Conservation (phyloP, 2,888 invertebrate genomes). For the Galerucella nymphaeae region DNA sequence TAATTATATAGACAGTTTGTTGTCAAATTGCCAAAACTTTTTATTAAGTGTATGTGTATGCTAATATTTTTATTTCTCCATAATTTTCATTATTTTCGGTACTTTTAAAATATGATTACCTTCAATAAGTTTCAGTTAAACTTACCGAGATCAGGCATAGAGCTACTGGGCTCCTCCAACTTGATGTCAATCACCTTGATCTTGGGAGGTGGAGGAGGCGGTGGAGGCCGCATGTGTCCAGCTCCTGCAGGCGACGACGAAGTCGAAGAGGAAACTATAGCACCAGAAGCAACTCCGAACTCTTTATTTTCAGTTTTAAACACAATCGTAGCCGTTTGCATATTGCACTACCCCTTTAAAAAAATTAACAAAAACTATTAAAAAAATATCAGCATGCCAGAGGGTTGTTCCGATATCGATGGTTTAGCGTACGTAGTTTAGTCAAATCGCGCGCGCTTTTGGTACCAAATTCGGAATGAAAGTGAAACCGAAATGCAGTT, state of each 20-base stretch:
- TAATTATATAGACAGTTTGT: no score
- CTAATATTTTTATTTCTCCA: neutral
- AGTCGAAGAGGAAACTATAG: conserved; percentile 61
- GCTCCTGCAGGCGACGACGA: conserved; percentile 63
- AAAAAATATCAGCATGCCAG: conserved; percentile 58
- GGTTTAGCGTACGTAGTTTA: neutral
- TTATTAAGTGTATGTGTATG: neutral
- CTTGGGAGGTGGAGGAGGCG: conserved; percentile 65
- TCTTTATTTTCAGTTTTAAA: conserved; percentile 62
- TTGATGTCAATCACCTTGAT: conserved; percentile 59
- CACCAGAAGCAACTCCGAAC: conserved; percentile 59
- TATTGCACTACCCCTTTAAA: conserved; percentile 61
- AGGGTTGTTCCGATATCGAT: neutral
- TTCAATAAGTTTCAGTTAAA: conserved; percentile 44
- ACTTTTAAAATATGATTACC: neutral
- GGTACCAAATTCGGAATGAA: conserved; percentile 59
- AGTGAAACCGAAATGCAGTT: conserved; percentile 65
- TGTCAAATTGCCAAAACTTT: no score
- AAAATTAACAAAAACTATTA: conserved; percentile 64
- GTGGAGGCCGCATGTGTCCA: conserved; percentile 67
- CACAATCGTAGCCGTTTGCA: conserved; percentile 70
- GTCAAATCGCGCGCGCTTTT: conserved; percentile 42
- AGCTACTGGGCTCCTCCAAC: conserved; percentile 86
- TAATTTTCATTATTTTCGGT: neutral
- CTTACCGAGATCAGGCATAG: conserved; percentile 90